Conservation (phyloP, 1,140 invertebrate genomes). For the Triops cancriformis region DNA sequence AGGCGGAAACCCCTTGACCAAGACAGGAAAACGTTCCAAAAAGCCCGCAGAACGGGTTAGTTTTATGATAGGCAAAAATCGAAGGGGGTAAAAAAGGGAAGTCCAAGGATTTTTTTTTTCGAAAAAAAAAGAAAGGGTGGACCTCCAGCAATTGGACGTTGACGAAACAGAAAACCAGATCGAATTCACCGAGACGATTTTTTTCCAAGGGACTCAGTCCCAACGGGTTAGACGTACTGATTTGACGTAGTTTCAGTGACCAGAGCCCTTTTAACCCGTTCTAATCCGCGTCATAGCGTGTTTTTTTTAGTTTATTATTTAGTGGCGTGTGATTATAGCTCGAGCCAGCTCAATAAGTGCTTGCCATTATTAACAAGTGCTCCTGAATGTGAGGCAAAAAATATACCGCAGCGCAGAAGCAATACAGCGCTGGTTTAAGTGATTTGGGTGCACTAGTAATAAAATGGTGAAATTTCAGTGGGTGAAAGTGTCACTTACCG, state of each 20-base stretch:
- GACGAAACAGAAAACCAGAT: background rate
- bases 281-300: background rate
- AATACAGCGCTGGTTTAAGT: background rate
- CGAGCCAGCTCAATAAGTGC: background rate
- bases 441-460: too few relatives aligned
- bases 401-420: background rate
- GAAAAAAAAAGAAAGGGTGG: background rate
- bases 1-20: background rate
- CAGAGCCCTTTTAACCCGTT: background rate
- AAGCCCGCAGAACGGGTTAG: background rate
- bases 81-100: background rate
- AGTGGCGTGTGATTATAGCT: background rate
- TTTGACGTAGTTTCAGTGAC: background rate
- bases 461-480: too few relatives aligned
- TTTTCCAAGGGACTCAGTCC: background rate
- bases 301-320: background rate
- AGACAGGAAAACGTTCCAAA: background rate
- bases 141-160: background rate
- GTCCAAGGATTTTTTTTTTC: background rate
- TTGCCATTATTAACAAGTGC: background rate
- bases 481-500: background rate
- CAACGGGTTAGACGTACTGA: background rate
- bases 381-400: background rate
- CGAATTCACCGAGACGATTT: slow-evolving; percentile 9
- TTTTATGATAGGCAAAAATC: slow-evolving; percentile 1